Conservation (phyloP, 2,113 vertebrate genomes). For the Bathybates hornii region DNA sequence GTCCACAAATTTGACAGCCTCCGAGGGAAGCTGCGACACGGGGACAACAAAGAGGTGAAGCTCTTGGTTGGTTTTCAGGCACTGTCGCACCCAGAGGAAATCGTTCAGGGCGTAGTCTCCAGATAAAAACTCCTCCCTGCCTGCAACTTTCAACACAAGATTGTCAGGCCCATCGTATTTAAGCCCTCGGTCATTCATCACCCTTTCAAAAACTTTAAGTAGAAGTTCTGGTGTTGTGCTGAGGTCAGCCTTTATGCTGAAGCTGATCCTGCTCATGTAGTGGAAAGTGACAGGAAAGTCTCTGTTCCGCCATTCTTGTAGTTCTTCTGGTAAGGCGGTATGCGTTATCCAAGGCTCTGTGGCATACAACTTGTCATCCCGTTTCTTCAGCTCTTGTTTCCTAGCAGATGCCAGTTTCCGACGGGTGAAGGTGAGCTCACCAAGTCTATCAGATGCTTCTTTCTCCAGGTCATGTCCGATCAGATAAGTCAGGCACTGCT, state of each 20-base stretch:
- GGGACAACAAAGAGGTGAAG: slow-evolving; percentile 65
- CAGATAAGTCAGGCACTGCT: slow-evolving; percentile 48
- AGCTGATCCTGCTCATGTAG: slow-evolving; percentile 45
- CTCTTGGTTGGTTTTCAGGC: slow-evolving; percentile 60
- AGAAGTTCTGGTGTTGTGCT: slow-evolving; percentile 43
- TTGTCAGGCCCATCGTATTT: neutral
- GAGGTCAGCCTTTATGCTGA: slow-evolving; percentile 43
- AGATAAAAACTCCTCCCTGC: slow-evolving; percentile 71
- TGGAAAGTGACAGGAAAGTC: slow-evolving; percentile 56
- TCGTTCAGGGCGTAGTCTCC: slow-evolving; percentile 54
- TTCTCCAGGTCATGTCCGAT: slow-evolving; percentile 66
- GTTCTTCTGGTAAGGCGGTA: slow-evolving; percentile 45
- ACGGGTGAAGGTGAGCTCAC: slow-evolving; percentile 69
- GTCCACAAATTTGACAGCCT: slow-evolving; percentile 51
- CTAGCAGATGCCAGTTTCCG: slow-evolving; percentile 67
- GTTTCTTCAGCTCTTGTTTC: slow-evolving; percentile 53
- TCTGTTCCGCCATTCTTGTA: slow-evolving; percentile 22
- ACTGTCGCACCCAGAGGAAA: slow-evolving; percentile 72
- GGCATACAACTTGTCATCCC: slow-evolving; percentile 53
- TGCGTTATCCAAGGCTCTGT: slow-evolving; percentile 71
- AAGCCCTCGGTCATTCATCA: slow-evolving; percentile 15
- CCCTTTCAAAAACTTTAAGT: slow-evolving; percentile 25
- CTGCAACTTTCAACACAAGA: slow-evolving; percentile 68
- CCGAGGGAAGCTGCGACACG: slow-evolving; percentile 34
- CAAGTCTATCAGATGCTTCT: slow-evolving; percentile 49